Evolutionary conservation across 1,140 invertebrate species (phyloP), one percentile per base, ranked within the genome.

Genomic region (Thrips palmi): DNA sequence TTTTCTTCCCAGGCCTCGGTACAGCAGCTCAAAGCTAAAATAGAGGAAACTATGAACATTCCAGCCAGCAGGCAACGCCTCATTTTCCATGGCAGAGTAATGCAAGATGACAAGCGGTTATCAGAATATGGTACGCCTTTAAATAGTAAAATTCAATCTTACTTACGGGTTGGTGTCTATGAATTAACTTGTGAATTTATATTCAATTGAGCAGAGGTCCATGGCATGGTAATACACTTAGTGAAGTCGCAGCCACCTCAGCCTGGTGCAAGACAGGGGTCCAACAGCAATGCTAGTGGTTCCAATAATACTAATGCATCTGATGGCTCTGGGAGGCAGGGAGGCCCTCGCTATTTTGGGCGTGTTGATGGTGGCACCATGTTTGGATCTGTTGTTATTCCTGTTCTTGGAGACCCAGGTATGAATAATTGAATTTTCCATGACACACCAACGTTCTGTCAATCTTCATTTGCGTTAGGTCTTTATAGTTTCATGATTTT

Each of bases 161-260:
- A 4, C 4, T 12, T 40, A 23, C 15, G 22, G 20, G 4, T 22
- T 28, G 35, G 17, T 38, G 15, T 19, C 22, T 30, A 32, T 37
- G 6, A 15, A 21, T 35, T 23, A 12, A 19, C n/a, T 31, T 33
- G 23, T 14, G 10, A 10, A 32, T 37, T 12, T 5, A 21, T 19
- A 40, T 5, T 4, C 7, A 10, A 36, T 45, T 44, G 44, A 47
- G 4, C 51, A 91, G 88, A 86, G 70, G 76, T 93, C 8, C 67
- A 88, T 59, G 84, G 81, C 2, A 92, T 92, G 62, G 86, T 88
- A 12, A 70, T 96, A 32, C 89, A 96, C 57, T 67, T 96, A 50
- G 89, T 93, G n/a, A 80, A 89, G 58, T 63, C 83, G 23, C 73
- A 82, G 4, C 84, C 85, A 14, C 66, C 67, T 28, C 53, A 57